Conservation (phyloP, 2,113 vertebrate genomes). For the Alouatta palliata region DNA sequence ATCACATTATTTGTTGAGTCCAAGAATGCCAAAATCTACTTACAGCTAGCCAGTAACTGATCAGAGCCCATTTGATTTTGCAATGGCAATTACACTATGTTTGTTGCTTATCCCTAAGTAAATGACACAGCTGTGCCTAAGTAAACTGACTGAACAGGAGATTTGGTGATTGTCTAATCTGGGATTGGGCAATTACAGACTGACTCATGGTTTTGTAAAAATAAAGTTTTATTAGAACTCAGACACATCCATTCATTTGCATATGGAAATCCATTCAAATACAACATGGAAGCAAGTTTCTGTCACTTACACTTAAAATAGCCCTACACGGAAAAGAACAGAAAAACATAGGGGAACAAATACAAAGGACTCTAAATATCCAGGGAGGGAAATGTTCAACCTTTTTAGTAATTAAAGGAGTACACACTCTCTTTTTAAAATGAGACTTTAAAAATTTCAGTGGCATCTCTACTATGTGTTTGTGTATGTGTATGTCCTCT, state of each 20-base stretch:
- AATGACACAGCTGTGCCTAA: not conserved
- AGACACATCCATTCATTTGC: not conserved
- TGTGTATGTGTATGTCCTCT: not conserved
- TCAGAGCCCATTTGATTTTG: not conserved
- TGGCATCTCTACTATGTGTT: not conserved
- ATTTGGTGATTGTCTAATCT: not conserved
- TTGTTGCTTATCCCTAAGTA: not conserved
- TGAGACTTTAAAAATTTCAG: not conserved
- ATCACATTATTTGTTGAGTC: not conserved
- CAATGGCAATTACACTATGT: not conserved
- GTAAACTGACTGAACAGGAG: not conserved
- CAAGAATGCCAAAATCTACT: not conserved
- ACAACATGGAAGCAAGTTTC: not conserved
- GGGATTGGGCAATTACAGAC: no score
- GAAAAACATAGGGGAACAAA: not conserved
- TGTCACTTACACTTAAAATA: not conserved
- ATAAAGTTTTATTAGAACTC: not conserved
- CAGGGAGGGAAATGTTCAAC: accelerated
- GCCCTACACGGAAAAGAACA: not conserved
- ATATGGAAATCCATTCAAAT: not conserved
- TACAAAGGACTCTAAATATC: accelerated
- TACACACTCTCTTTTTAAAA: not conserved
- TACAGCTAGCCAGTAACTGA: not conserved
- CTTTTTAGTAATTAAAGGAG: not conserved
- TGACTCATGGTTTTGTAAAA: not conserved